These are phyloP conservation scores for Hylomyscus alleni DNA, from an alignment of 2,797 vertebrate species.

Conservation along the genomic window DNA sequence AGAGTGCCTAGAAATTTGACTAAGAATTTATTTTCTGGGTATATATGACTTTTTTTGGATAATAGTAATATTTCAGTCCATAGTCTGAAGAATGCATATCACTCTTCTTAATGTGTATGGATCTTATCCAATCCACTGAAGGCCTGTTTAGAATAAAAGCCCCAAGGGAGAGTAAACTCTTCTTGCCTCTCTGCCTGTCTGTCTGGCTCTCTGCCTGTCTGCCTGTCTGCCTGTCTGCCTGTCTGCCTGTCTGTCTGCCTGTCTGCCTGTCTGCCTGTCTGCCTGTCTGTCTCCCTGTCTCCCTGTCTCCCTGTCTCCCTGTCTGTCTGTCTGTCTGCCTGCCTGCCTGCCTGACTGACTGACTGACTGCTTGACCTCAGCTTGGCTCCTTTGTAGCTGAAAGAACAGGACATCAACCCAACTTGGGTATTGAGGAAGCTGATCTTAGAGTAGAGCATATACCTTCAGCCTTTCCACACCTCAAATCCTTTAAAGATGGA, in stretches of 20 bases:
- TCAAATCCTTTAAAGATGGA: neutral
- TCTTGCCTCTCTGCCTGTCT: neutral
- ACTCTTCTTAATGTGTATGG: neutral
- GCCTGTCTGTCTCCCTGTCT: neutral
- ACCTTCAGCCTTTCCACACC: neutral
- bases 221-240: neutral
- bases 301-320: neutral
- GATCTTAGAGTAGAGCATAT: neutral
- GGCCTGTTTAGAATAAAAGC: neutral
- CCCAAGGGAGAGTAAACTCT: neutral
- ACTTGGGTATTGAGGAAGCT: neutral
- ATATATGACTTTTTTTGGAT: neutral
- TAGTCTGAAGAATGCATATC: neutral
- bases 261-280: neutral
- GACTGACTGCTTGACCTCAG: no score
- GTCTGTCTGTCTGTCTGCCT: no score
- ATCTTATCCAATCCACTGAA: neutral
- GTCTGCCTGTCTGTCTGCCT: neutral
- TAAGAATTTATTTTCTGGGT: neutral
- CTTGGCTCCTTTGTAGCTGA: neutral
- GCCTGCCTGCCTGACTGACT: no score
- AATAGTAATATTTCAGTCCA: neutral
- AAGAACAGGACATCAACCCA: neutral
- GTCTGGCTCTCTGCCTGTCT: neutral
- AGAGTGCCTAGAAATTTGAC: neutral